A percentile compares a stretch with the other conserved stretches of the same genome.
phyloP scores from a whole-genome alignment of 2,113 vertebrate genomes.

The Collichthys lucidus region DNA sequence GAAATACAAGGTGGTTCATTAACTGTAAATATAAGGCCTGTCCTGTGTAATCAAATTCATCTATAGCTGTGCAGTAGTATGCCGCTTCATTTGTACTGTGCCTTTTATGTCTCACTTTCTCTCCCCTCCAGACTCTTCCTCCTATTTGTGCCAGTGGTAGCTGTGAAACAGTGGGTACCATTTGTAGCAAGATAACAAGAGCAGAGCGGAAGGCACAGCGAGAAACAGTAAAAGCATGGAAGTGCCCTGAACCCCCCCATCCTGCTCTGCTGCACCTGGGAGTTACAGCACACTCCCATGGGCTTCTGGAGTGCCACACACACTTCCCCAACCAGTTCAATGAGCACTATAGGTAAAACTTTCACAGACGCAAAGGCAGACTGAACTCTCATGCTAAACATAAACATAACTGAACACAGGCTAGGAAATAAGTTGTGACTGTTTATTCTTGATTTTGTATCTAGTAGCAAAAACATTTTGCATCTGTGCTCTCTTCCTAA shows the following conservation, averaged over 20 bases:
- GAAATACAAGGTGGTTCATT: conserved; percentile 74
- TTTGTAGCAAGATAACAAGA: conserved; percentile 60
- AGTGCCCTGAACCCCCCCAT: conserved; percentile 81
- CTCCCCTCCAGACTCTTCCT: conserved; percentile 86
- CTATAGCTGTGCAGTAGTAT: background rate
- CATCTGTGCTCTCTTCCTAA: conserved; percentile 11
- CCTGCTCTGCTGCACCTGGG: conserved; percentile 85
- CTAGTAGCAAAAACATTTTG: background rate
- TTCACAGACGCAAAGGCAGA: background rate
- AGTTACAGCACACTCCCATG: conserved; percentile 88
- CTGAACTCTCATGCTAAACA: background rate
- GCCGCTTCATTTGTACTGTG: background rate
- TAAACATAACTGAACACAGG: too few relatives aligned
- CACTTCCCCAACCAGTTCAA: conserved; percentile 81
- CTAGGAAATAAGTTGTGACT: too few relatives aligned
- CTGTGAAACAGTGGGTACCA: background rate
- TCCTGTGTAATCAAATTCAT: background rate
- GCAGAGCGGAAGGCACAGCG: conserved; percentile 56
- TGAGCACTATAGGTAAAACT: conserved; percentile 81
- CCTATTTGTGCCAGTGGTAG: conserved; percentile 70
- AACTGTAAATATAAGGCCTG: background rate
- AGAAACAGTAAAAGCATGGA: conserved; percentile 52
- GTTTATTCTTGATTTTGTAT: background rate
- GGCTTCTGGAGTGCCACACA: conserved; percentile 80
- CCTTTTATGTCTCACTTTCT: background rate